Conservation (phyloP, 2,113 vertebrate species). For the Pungitius pungitius region DNA sequence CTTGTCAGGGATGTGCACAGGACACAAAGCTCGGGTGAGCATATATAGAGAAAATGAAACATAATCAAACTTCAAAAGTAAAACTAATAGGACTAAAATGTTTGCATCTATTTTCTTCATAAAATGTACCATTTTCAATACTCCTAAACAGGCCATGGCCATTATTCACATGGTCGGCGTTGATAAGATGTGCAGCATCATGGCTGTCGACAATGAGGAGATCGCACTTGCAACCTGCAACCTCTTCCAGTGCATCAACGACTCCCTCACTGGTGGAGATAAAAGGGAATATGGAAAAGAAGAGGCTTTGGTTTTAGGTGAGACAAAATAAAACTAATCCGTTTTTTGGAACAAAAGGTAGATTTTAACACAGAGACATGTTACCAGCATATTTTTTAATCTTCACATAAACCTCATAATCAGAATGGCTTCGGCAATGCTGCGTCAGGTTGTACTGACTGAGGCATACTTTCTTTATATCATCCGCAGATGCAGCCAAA, state of each 20-base stretch:
- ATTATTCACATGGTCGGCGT: slow-evolving; percentile 86
- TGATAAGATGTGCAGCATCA: slow-evolving; percentile 89
- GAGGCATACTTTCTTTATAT: background rate
- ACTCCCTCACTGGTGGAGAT: slow-evolving; percentile 89
- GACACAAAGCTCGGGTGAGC: slow-evolving; percentile 91
- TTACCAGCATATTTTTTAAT: background rate
- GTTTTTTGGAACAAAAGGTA: background rate
- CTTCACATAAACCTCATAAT: background rate
- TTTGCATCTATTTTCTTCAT: background rate
- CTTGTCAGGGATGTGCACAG: slow-evolving; percentile 91
- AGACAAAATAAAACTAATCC: slow-evolving; percentile 15
- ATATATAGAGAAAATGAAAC: background rate
- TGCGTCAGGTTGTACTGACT: background rate
- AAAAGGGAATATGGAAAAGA: slow-evolving; percentile 89
- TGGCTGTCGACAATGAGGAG: slow-evolving; percentile 91
- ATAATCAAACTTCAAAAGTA: background rate
- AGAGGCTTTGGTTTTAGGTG: slow-evolving; percentile 92
- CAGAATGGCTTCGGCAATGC: background rate
- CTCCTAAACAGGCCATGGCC: slow-evolving; percentile 84
- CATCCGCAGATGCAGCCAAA: slow-evolving; percentile 85
- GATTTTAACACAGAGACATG: background rate
- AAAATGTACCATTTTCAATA: background rate
- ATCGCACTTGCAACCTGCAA: slow-evolving; percentile 89
- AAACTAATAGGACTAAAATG: background rate
- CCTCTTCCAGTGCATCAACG: slow-evolving; percentile 90